Evolutionary conservation across 1,140 invertebrate species (phyloP).

Genomic region (Oedothorax gibbosus): DNA sequence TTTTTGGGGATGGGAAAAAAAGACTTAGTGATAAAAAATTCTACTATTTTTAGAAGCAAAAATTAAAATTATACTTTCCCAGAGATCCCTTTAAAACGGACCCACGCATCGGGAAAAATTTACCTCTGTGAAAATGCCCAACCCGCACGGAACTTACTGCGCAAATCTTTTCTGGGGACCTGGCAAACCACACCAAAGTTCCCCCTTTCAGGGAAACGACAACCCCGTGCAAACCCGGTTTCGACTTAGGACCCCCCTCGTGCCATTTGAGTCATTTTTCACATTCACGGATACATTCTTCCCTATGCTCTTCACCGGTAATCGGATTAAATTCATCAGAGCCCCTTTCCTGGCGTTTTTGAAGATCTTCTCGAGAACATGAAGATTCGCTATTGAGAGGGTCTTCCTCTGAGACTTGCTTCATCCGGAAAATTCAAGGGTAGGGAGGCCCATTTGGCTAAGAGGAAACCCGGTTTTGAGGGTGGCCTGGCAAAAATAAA

Average conservation of each 20-base stretch:
- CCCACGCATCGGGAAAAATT: constrained; percentile 31
- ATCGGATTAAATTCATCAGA: constrained; percentile 27
- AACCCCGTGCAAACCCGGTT: constrained; percentile 18
- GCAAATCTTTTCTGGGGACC: constrained; percentile 27
- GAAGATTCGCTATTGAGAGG: constrained; percentile 12
- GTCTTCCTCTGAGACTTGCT: not conserved
- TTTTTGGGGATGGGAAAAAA: no score
- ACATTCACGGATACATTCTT: constrained; percentile 50
- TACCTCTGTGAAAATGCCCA: constrained; percentile 34
- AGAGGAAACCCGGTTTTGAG: constrained; percentile 10
- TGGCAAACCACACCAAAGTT: constrained; percentile 24
- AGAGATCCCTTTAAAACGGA: constrained; percentile 22
- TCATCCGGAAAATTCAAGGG: not conserved
- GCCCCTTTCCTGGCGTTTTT: constrained; percentile 24
- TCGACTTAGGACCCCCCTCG: constrained; percentile 17
- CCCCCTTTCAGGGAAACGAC: not conserved
- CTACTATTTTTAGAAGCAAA: no score
- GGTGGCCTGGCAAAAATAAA: constrained; percentile 29
- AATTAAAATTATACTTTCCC: constrained; percentile 12
- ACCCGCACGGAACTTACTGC: constrained; percentile 30
- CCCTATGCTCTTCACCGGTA: constrained; percentile 33
- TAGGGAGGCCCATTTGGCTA: constrained; percentile 11
- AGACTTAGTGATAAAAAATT: no score
- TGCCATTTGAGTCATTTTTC: constrained; percentile 8
- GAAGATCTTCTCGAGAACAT: not conserved